Conservation (phyloP, 2,797 vertebrate genomes). For the Cebuella pygmaea region DNA sequence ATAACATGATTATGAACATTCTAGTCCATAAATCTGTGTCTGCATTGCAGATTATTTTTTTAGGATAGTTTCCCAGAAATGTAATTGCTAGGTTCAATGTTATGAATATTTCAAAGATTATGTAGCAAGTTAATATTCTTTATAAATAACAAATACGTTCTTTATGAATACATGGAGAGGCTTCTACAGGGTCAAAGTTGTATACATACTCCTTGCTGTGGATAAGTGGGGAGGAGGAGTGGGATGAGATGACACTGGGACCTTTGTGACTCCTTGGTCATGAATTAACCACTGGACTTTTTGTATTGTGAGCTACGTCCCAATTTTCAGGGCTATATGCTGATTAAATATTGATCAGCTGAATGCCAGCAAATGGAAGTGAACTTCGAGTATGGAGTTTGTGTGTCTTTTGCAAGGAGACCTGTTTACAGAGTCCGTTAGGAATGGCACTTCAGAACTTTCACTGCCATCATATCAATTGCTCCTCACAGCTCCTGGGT, state of each 20-base stretch:
- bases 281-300: background rate
- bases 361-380: background rate
- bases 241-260: background rate
- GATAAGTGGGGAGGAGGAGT: background rate
- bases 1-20: conserved; percentile 52
- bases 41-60: conserved; percentile 50
- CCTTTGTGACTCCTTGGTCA: background rate
- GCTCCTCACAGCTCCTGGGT: background rate
- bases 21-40: conserved; percentile 57
- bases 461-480: background rate
- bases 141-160: conserved; percentile 52
- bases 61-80: conserved; percentile 69
- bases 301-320: background rate
- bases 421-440: background rate
- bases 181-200: background rate
- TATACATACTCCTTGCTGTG: background rate
- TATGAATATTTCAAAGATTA: conserved; percentile 60
- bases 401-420: background rate
- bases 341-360: conserved; percentile 20
- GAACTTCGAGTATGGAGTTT: background rate
- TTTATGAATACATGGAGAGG: conserved; percentile 29
- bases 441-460: background rate
- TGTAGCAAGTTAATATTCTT: conserved; percentile 31
- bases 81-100: conserved; percentile 55
- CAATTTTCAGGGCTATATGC: background rate